These are phyloP conservation scores for Halichoerus grypus DNA, from an alignment of 2,113 vertebrate genomes.

Conservation along the genomic window DNA sequence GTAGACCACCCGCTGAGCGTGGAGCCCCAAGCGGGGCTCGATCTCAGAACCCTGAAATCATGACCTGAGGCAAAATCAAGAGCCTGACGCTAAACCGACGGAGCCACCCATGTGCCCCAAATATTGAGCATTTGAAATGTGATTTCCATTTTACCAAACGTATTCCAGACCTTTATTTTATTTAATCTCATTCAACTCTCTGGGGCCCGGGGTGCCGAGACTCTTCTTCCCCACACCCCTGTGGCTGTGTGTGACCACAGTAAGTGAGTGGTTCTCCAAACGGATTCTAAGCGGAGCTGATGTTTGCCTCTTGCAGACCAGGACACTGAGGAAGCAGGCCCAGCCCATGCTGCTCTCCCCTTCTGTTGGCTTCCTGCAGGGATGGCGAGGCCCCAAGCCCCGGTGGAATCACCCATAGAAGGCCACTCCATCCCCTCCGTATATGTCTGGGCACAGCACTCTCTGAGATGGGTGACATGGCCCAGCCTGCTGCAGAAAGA, in stretches of 20 bases:
- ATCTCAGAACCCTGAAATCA: not conserved
- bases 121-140: not conserved
- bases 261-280: rapidly evolving
- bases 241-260: not conserved
- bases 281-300: not conserved
- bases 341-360: rapidly evolving
- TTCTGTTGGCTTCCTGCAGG: not conserved
- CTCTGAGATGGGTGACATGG: rapidly evolving
- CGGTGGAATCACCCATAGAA: rapidly evolving
- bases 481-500: not conserved
- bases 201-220: rapidly evolving
- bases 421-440: rapidly evolving
- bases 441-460: too few species aligned
- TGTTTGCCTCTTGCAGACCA: rapidly evolving
- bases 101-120: not conserved
- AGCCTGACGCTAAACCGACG: rapidly evolving
- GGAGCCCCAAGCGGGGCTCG: not conserved
- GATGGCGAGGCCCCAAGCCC: not conserved
- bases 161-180: not conserved
- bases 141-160: not conserved
- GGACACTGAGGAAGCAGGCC: not conserved
- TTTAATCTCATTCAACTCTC: not conserved
- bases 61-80: not conserved
- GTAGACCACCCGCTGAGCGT: not conserved
- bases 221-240: not conserved